A percentile compares a stretch with the other conserved stretches of the same genome.
phyloP scores from a whole-genome alignment of 2,797 vertebrate species.

The Peromyscus melanophrys region DNA sequence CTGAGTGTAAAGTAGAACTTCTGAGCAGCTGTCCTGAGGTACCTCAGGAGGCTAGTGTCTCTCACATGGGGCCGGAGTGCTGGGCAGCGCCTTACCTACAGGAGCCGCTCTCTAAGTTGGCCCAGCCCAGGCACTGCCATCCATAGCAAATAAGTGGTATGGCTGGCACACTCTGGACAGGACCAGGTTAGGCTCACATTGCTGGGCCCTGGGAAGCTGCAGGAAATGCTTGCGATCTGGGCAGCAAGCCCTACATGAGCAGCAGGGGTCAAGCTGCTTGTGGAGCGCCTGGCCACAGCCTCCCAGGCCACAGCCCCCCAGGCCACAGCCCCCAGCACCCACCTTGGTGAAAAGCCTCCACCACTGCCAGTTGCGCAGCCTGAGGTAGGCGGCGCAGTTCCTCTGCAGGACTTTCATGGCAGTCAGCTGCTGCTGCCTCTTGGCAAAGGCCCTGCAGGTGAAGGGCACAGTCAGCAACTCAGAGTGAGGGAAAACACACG shows the following conservation, averaged over 20 bases:
- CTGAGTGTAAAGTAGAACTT: not conserved
- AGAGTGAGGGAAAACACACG: rapidly evolving
- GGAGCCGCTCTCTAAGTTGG: not conserved
- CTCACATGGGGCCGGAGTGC: rapidly evolving
- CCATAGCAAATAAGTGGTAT: rapidly evolving
- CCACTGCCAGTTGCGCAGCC: conserved; percentile 99
- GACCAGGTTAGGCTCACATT: not conserved
- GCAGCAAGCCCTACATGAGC: rapidly evolving
- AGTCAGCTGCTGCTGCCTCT: conserved; percentile 97
- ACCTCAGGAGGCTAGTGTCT: not conserved
- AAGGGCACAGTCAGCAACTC: not conserved
- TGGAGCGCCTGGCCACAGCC: rapidly evolving
- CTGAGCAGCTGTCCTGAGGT: rapidly evolving
- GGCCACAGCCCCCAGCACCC: not conserved
- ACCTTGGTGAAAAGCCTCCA: conserved; percentile 99
- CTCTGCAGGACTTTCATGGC: conserved; percentile 99
- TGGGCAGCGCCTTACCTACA: not conserved
- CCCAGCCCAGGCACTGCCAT: not conserved
- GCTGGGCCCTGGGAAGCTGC: rapidly evolving
- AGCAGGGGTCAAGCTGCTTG: rapidly evolving
- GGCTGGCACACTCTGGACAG: not conserved
- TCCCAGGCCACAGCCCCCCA: no score
- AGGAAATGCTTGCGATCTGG: not conserved
- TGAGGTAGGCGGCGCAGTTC: conserved; percentile 98
- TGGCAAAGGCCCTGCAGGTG: conserved; percentile 94